These are phyloP conservation scores for Ovis canadensis DNA, from an alignment of 2,113 vertebrate species.

Conservation along the genomic window DNA sequence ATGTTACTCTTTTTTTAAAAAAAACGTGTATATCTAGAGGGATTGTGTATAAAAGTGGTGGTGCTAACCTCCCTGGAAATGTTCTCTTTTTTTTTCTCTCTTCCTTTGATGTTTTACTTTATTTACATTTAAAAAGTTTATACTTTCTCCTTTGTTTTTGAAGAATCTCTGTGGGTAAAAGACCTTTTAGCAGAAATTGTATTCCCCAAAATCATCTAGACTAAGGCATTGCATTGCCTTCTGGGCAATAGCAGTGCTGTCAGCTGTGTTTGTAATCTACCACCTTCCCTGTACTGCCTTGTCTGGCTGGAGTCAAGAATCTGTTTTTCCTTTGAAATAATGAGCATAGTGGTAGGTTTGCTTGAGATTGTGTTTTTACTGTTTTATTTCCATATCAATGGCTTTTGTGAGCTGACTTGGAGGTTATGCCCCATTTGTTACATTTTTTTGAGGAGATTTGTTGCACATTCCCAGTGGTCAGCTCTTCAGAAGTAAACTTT, in stretches of 20 bases:
- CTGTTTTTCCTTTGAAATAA: constrained; percentile 31
- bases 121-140: neutral
- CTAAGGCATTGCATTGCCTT: neutral
- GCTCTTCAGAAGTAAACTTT: neutral
- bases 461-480: neutral
- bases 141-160: neutral
- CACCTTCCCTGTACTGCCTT: neutral
- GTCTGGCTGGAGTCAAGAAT: neutral
- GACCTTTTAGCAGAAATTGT: neutral
- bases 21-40: neutral
- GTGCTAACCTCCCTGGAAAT: neutral
- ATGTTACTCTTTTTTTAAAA: neutral
- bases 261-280: neutral
- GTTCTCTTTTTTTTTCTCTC: neutral
- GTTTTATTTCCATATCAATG: constrained; percentile 28
- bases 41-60: neutral
- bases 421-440: neutral
- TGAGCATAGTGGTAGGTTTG: neutral
- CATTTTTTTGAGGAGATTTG: constrained; percentile 10
- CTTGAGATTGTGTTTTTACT: neutral
- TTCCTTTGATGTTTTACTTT: neutral
- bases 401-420: neutral
- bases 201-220: neutral
- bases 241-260: neutral
- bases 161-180: neutral